Evolutionary conservation across 2,797 vertebrate species (phyloP).

Genomic region (Anabas testudineus): DNA sequence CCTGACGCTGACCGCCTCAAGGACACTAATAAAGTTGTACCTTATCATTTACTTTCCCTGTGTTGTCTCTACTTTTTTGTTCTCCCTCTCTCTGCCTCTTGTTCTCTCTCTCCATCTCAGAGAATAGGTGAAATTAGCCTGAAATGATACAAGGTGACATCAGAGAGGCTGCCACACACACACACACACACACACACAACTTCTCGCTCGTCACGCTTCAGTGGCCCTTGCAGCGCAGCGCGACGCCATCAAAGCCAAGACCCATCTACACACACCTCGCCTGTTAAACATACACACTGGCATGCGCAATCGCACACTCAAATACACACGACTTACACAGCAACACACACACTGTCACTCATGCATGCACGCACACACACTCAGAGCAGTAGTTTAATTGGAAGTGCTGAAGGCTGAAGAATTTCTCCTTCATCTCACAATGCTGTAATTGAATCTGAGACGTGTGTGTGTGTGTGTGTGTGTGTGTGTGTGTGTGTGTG

Average conservation of each 20-base stretch:
- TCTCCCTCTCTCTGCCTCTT: conserved; percentile 48
- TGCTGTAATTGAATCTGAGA: conserved; percentile 84
- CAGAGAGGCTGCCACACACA: conserved; percentile 65
- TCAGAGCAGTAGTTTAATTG: conserved; percentile 77
- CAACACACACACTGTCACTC: conserved; percentile 36
- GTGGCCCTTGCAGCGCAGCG: conserved; percentile 70
- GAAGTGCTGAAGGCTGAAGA: conserved; percentile 84
- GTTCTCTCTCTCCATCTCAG: conserved; percentile 57
- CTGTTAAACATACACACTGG: conserved; percentile 75
- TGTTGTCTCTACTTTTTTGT: conserved; percentile 60
- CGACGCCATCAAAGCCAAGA: conserved; percentile 75
- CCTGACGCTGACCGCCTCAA: conserved; percentile 48
- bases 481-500: conserved; percentile 32
- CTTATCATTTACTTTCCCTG: conserved; percentile 68
- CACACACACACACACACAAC: conserved; percentile 44
- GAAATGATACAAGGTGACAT: conserved; percentile 85
- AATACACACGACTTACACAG: conserved; percentile 35
- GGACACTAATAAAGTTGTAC: conserved; percentile 75
- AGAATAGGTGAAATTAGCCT: conserved; percentile 83
- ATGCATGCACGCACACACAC: conserved; percentile 44
- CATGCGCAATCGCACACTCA: conserved; percentile 48
- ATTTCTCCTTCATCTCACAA: conserved; percentile 84
- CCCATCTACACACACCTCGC: conserved; percentile 74
- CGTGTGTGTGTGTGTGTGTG: conserved; percentile 18
- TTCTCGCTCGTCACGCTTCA: conserved; percentile 69